Conservation (phyloP, 2,113 vertebrate species). For the Columbina picui region DNA sequence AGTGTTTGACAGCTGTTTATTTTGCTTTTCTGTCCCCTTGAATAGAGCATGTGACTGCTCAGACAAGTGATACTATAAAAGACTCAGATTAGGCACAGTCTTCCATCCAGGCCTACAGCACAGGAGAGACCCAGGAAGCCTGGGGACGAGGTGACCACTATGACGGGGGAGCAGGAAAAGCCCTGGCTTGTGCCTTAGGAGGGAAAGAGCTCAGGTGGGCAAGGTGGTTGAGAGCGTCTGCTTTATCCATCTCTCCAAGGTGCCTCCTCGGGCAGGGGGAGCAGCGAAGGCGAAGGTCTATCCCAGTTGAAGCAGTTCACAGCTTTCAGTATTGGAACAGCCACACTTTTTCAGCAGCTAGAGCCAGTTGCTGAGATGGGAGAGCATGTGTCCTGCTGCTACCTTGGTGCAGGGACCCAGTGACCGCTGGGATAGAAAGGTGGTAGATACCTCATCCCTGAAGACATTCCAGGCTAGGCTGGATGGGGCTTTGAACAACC, state of each 20-base stretch:
- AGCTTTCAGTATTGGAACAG: not conserved
- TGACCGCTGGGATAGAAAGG: not conserved
- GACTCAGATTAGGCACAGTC: not conserved
- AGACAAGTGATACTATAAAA: not conserved
- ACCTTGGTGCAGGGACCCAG: not conserved
- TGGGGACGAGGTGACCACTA: not conserved
- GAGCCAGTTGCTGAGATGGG: not conserved
- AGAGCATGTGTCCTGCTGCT: not conserved
- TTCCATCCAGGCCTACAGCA: not conserved
- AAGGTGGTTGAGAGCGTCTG: rapidly evolving
- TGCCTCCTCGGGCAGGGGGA: not conserved
- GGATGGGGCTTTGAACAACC: too few relatives aligned
- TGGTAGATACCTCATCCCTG: too few relatives aligned
- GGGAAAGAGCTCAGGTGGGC: not conserved
- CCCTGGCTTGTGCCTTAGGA: not conserved
- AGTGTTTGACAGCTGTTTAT: not conserved
- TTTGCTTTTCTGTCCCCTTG: not conserved
- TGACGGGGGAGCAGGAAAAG: rapidly evolving
- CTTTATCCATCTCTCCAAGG: not conserved
- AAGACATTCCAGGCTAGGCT: too few relatives aligned
- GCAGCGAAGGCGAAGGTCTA: not conserved
- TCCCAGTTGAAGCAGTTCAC: not conserved
- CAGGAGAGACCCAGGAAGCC: not conserved
- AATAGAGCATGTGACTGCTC: not conserved
- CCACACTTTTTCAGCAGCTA: not conserved